Base-by-base conservation (phyloP, 2,888 invertebrate species). In the Bruchidius siliquastri region DNA sequence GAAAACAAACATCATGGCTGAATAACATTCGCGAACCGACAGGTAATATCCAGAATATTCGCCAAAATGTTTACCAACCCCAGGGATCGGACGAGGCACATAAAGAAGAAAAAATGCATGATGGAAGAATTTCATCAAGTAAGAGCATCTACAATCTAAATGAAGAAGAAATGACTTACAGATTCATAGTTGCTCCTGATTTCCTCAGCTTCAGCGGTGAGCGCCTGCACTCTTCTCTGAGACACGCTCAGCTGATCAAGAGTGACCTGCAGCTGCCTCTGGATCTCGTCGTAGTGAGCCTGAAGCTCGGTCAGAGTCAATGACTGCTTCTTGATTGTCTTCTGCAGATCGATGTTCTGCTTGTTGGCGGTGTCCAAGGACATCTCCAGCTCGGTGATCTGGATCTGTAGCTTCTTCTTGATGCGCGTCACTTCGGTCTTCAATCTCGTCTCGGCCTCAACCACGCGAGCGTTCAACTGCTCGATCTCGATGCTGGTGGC, bases 361-460 rank as follows among this genome's bases (percentile, higher is more conserved):
- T 98, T 97, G 92, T 99, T 98, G 89, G 97, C 96, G 82, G 97
- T 96, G 88, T 98, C 98, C 88, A 99, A 92, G 74, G 96, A 95
- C 90, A 98, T 92, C 88, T 98, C 98, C 85, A 98, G 90, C 88
- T 98, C 98, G 83, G 97, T 97, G 88, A 98, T 98, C 85, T 96
- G 96, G 86, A 97, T 95, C 89, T 97, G 97, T 87, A 97, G 90
- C 94, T 98, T 98, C 96, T 98, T 98, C 94, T 98, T 98, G 90
- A 98, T 95, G 88, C 98, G 96, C 80, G 92, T 91, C 74, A 98
- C 96, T 88, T 98, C 98, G 83, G 96, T 93, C 92, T 97, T 97
- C 87, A 98, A 90, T 88, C 93, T 96, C 81, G 96, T 96, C 89
- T 98, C 98, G 79, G 97, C 97, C 87, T 98, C 98, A 77, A 96